Evolutionary conservation across 1,140 invertebrate genomes (phyloP).

Genomic region (Aphidius gifuensis): DNA sequence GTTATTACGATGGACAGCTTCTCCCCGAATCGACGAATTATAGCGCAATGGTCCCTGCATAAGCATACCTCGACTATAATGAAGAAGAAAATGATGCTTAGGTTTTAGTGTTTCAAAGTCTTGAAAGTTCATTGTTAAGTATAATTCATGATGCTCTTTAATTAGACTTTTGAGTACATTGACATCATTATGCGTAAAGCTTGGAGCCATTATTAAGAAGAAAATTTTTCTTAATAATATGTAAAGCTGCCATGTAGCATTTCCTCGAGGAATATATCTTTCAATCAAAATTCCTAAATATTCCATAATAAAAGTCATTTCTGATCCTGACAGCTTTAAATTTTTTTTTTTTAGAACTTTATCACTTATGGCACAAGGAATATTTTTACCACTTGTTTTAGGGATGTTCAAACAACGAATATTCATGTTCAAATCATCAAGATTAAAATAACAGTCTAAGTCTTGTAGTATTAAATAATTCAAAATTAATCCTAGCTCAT

Average conservation of each 20-base stretch:
- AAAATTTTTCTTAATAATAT: slow-evolving; percentile 19
- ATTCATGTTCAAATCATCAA: slow-evolving; percentile 7
- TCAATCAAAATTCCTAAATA: slow-evolving; percentile 21
- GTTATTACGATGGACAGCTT: slow-evolving; percentile 22
- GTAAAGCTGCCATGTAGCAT: slow-evolving; percentile 17
- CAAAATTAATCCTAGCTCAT: too few species aligned
- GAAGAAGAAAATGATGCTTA: slow-evolving; percentile 23
- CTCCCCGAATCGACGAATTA: slow-evolving; percentile 24
- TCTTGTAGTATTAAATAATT: too few species aligned
- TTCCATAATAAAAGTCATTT: slow-evolving; percentile 21
- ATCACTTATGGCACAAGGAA: slow-evolving; percentile 18
- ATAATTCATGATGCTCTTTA: slow-evolving; percentile 22
- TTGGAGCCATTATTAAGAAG: slow-evolving; percentile 14
- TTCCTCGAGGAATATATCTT: slow-evolving; percentile 16
- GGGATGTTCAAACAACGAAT: slow-evolving; percentile 6
- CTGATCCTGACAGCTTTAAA: slow-evolving; percentile 15
- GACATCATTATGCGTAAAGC: slow-evolving; percentile 6
- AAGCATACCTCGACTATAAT: slow-evolving; percentile 22
- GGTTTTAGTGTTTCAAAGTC: slow-evolving; percentile 23
- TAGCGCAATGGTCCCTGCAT: slow-evolving; percentile 23
- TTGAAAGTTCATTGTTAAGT: slow-evolving; percentile 20
- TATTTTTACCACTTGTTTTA: slow-evolving; percentile 17
- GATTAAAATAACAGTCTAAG: too few species aligned
- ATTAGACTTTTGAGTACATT: slow-evolving; percentile 14
- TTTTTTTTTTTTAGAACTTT: slow-evolving; percentile 19